Conservation (phyloP, 2,888 invertebrate genomes). For the Germaria angustata region DNA sequence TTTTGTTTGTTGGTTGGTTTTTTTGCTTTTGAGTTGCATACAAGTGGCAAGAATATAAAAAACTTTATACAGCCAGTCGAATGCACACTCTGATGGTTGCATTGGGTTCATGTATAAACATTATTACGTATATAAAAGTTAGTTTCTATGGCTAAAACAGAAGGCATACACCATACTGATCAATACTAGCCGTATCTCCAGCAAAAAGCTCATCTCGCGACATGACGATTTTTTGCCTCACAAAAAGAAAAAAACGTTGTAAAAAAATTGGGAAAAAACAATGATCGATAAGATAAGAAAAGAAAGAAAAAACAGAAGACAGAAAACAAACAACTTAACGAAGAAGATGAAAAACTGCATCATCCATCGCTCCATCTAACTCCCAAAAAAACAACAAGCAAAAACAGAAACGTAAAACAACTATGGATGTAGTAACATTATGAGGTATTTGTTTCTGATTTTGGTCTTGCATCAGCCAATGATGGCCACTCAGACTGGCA, state of each 20-base stretch:
- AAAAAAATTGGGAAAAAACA: conserved; percentile 24
- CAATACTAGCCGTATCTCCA: conserved; percentile 1
- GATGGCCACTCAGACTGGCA: conserved; percentile 23
- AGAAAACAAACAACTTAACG: conserved; percentile 42
- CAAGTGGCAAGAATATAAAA: conserved; percentile 23
- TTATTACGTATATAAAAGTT: not conserved
- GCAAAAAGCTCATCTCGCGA: conserved; percentile 37
- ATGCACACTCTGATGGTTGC: not conserved
- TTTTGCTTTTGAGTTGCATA: not conserved
- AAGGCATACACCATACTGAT: conserved; percentile 32
- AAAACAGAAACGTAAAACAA: not conserved
- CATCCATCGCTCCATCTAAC: conserved; percentile 5
- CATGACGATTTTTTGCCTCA: conserved; percentile 46
- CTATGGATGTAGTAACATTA: conserved; percentile 51
- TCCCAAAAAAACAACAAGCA: not conserved
- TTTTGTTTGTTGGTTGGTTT: too few relatives aligned
- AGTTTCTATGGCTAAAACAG: not conserved
- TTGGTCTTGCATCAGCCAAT: conserved; percentile 21
- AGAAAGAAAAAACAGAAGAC: conserved; percentile 41
- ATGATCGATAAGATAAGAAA: conserved; percentile 55
- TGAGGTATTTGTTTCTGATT: conserved; percentile 54
- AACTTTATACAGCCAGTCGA: not conserved
- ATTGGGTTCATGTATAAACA: not conserved
- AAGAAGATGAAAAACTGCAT: conserved; percentile 16
- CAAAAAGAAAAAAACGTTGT: conserved; percentile 37